phyloP scores from a whole-genome alignment of 1,140 invertebrate genomes.

The Macrobrachium rosenbergii region DNA sequence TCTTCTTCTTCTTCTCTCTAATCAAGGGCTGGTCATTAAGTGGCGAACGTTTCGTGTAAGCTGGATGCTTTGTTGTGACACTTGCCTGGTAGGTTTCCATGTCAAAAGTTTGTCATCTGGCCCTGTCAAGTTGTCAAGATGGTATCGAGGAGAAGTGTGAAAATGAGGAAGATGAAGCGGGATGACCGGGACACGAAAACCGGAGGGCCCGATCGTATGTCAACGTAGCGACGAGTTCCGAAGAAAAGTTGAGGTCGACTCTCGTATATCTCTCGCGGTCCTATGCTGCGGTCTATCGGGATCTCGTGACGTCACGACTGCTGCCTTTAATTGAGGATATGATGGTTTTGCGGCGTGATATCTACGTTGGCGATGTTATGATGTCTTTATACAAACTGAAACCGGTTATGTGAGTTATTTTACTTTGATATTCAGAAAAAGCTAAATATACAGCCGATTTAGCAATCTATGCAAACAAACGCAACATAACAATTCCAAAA shows the following conservation, averaged over 20 bases:
- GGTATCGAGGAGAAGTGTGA: conserved; percentile 49
- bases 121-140: conserved; percentile 44
- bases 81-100: conserved; percentile 44
- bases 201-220: neutral
- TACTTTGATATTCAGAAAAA: too few species aligned
- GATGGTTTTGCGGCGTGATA: neutral
- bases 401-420: too few species aligned
- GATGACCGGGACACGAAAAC: conserved; percentile 35
- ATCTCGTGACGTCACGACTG: neutral
- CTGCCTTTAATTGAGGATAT: neutral
- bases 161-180: conserved; percentile 47
- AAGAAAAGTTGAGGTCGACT: conserved; percentile 28
- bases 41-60: conserved; percentile 7
- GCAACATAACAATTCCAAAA: too few species aligned
- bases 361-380: neutral
- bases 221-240: conserved; percentile 11
- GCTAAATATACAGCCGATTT: too few species aligned
- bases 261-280: neutral
- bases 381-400: too few species aligned
- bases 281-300: neutral
- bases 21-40: conserved; percentile 10
- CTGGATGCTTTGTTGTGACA: conserved; percentile 49
- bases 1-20: too few species aligned
- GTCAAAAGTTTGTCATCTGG: conserved; percentile 50
- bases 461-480: too few species aligned